These are phyloP conservation scores for Champsocephalus esox DNA, from an alignment of 2,797 vertebrate species.

Conservation along the genomic window DNA sequence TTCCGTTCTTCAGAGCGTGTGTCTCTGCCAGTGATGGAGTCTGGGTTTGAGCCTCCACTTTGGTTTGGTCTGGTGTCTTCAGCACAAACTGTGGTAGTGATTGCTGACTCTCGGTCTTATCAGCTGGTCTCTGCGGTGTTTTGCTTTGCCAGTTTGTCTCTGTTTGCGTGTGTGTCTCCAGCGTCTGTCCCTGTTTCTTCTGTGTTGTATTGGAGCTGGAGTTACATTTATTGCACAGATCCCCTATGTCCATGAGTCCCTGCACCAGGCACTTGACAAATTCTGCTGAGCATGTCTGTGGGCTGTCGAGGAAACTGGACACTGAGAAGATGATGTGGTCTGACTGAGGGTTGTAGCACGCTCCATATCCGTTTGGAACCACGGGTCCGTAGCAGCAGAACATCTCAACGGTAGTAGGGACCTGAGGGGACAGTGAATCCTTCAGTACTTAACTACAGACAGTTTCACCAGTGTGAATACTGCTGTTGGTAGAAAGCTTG, in stretches of 20 bases:
- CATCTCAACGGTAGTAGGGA: constrained; percentile 93
- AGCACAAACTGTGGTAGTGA: constrained; percentile 54
- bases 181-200: constrained; percentile 37
- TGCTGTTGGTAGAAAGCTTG: neutral
- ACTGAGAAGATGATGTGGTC: constrained; percentile 93
- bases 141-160: constrained; percentile 61
- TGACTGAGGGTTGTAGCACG: constrained; percentile 94
- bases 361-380: constrained; percentile 92
- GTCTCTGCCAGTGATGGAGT: constrained; percentile 39
- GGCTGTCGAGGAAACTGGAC: constrained; percentile 91
- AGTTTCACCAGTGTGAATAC: constrained; percentile 15
- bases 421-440: constrained; percentile 78
- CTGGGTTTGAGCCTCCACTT: constrained; percentile 57
- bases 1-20: constrained; percentile 35
- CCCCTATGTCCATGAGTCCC: constrained; percentile 88
- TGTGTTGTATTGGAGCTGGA: neutral
- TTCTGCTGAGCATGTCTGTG: constrained; percentile 86
- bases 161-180: constrained; percentile 59
- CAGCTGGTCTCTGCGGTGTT: constrained; percentile 28
- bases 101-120: constrained; percentile 38
- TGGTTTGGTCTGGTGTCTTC: constrained; percentile 53
- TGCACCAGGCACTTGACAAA: constrained; percentile 88
- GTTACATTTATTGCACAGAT: constrained; percentile 84
- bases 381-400: constrained; percentile 99
- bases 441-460: neutral